Conservation (phyloP, 1,140 invertebrate genomes). For the Pogonus chalceus region DNA sequence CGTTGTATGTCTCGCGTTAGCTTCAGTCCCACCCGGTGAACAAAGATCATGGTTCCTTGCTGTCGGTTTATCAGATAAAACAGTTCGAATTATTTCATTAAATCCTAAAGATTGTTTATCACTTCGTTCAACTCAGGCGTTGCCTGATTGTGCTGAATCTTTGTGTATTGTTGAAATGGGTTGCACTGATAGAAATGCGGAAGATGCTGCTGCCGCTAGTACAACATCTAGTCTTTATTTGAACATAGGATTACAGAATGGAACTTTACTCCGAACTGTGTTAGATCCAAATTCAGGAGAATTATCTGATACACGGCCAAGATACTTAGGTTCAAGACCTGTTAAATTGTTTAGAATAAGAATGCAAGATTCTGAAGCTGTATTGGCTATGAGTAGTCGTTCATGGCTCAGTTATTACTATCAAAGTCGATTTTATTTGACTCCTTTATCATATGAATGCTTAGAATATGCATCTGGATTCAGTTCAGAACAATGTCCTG, state of each 20-base stretch:
- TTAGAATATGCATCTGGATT: conserved; percentile 97
- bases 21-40: conserved; percentile 88
- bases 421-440: conserved; percentile 93
- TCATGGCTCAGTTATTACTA: conserved; percentile 99
- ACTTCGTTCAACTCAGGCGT: conserved; percentile 88
- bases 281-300: conserved; percentile 95
- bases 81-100: conserved; percentile 93
- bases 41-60: conserved; percentile 93
- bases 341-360: conserved; percentile 93
- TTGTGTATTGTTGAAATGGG: conserved; percentile 90
- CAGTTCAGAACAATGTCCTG: conserved; percentile 97
- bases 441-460: conserved; percentile 91
- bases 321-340: conserved; percentile 84
- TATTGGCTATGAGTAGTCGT: conserved; percentile 93
- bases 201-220: conserved; percentile 40
- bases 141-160: conserved; percentile 94
- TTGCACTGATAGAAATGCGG: conserved; percentile 48
- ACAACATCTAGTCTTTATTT: conserved; percentile 75
- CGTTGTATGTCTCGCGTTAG: conserved; percentile 97
- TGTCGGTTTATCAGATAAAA: conserved; percentile 92
- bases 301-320: conserved; percentile 90
- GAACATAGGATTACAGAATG: conserved; percentile 97
- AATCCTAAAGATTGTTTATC: conserved; percentile 90
- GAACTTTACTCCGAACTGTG: conserved; percentile 88
- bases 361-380: conserved; percentile 93